Evolutionary conservation across 2,888 invertebrate genomes (phyloP).

Genomic region (Mythimna impura): DNA sequence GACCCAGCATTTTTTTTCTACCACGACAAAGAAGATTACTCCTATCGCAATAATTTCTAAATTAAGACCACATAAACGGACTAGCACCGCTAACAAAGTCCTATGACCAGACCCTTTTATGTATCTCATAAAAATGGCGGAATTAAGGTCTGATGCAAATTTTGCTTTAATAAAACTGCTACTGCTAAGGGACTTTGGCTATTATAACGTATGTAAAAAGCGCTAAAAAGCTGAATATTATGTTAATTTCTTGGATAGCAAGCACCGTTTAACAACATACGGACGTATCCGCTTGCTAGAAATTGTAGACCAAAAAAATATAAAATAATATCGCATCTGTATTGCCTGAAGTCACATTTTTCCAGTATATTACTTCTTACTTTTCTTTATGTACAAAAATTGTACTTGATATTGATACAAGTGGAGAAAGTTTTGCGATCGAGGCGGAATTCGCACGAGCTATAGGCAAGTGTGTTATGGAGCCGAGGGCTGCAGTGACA

Average conservation of each 20-base stretch:
- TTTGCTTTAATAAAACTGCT: slow-evolving; percentile 57
- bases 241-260: slow-evolving; percentile 25
- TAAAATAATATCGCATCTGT: neutral
- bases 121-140: slow-evolving; percentile 58
- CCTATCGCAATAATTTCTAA: slow-evolving; percentile 26
- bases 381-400: neutral
- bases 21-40: slow-evolving; percentile 23
- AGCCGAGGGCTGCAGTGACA: no score
- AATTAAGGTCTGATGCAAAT: slow-evolving; percentile 68
- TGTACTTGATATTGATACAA: no score
- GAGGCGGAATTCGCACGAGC: no score
- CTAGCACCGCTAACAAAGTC: slow-evolving; percentile 36
- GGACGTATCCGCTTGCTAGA: neutral
- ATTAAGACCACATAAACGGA: slow-evolving; percentile 44
- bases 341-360: neutral
- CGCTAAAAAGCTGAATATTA: slow-evolving; percentile 25
- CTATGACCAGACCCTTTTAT: slow-evolving; percentile 47
- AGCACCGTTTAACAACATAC: slow-evolving; percentile 20
- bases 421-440: no score
- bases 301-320: neutral
- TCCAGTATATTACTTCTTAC: no score
- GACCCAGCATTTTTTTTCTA: neutral
- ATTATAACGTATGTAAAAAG: slow-evolving; percentile 33
- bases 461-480: no score
- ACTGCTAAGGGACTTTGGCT: slow-evolving; percentile 36